These are phyloP conservation scores for Invenusta paracnida DNA, from an alignment of 2,888 invertebrate genomes.

Conservation along the genomic window DNA sequence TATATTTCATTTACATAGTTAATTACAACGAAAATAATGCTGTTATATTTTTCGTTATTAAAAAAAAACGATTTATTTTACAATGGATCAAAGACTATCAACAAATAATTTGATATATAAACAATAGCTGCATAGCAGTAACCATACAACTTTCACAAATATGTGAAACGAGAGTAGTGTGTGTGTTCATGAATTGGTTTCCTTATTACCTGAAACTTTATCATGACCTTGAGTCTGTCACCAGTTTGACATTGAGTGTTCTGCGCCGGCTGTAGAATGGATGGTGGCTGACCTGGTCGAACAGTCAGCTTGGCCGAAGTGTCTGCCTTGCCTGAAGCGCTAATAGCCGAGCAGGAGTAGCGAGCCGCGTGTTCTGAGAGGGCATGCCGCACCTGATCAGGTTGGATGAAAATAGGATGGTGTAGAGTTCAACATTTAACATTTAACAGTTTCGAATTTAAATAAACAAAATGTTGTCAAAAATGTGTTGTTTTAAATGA, in stretches of 20 bases:
- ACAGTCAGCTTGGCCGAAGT: conserved; percentile 56
- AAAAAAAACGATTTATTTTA: too few species aligned
- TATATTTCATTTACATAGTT: too few species aligned
- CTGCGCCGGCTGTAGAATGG: conserved; percentile 30
- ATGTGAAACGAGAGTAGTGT: too few species aligned
- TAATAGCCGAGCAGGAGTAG: conserved; percentile 87
- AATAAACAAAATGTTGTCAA: too few species aligned
- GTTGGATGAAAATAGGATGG: neutral
- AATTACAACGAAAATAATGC: too few species aligned
- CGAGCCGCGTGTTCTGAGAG: conserved; percentile 64
- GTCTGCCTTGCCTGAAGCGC: conserved; percentile 66
- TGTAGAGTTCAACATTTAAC: neutral
- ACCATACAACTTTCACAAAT: too few species aligned
- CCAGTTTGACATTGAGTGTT: conserved; percentile 8
- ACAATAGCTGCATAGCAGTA: too few species aligned
- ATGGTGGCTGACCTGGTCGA: conserved; percentile 24
- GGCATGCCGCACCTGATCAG: conserved; percentile 51
- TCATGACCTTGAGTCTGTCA: conserved; percentile 6
- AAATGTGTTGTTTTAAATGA: too few species aligned
- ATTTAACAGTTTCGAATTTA: neutral
- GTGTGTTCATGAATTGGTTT: too few species aligned
- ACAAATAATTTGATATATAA: too few species aligned
- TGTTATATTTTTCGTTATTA: too few species aligned
- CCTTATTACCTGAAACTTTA: neutral
- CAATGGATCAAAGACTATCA: too few species aligned